A percentile compares a stretch with the other conserved stretches of the same genome.
phyloP scores from a whole-genome alignment of 2,797 vertebrate species.

The Vultur gryphus region DNA sequence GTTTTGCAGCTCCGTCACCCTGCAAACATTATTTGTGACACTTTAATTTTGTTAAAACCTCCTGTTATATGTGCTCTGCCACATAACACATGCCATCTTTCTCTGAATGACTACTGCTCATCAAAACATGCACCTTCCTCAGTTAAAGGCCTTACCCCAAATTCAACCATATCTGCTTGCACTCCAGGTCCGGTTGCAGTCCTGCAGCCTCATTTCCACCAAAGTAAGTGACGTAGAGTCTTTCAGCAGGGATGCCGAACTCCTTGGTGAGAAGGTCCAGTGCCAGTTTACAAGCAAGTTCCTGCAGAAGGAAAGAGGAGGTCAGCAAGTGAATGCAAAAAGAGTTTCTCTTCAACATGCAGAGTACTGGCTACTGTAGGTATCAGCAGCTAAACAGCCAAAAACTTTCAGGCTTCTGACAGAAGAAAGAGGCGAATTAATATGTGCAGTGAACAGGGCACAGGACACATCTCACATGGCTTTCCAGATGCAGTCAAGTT shows the following conservation, averaged over 20 bases:
- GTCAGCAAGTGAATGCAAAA: neutral
- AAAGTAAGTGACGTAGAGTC: constrained; percentile 96
- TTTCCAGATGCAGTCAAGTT: neutral
- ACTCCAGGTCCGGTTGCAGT: constrained; percentile 94
- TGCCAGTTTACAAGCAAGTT: constrained; percentile 93
- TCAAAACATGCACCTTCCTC: neutral
- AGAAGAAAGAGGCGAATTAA: neutral
- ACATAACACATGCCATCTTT: neutral
- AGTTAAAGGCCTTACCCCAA: constrained; percentile 81
- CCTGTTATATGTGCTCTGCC: neutral
- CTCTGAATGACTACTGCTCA: neutral
- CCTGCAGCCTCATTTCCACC: constrained; percentile 87
- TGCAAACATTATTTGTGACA: neutral
- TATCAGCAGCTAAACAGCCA: neutral
- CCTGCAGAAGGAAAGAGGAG: constrained; percentile 72
- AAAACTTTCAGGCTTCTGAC: neutral
- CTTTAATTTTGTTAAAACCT: neutral
- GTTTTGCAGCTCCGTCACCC: neutral
- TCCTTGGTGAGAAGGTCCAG: constrained; percentile 91
- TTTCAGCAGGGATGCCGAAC: constrained; percentile 89
- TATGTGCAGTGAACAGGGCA: neutral
- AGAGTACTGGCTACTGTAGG: neutral
- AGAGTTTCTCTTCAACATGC: neutral
- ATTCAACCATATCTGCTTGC: constrained; percentile 95
- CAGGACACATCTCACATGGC: neutral